These are phyloP conservation scores for Valencia hispanica DNA, from an alignment of 2,797 vertebrate species.

Conservation along the genomic window DNA sequence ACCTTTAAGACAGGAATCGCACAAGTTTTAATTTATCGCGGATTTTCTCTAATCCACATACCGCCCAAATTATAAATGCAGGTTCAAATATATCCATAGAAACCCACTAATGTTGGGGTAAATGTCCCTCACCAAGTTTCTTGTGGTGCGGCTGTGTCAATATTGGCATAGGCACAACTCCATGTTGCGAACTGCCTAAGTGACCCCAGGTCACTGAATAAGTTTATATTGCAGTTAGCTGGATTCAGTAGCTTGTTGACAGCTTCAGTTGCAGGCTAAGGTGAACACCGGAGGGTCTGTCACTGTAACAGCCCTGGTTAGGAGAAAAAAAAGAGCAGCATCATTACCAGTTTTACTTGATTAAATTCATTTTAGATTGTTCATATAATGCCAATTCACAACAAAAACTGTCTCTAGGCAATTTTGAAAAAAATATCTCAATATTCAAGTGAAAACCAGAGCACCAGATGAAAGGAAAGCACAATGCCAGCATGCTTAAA, in stretches of 20 bases:
- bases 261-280: neutral
- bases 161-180: neutral
- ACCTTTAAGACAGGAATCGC: neutral
- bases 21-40: neutral
- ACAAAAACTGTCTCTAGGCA: neutral
- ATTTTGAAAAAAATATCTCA: too few relatives aligned
- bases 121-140: neutral
- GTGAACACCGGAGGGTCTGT: neutral
- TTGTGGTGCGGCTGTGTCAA: neutral
- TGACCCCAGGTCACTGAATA: constrained; percentile 1
- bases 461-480: neutral
- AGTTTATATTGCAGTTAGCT: neutral
- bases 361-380: neutral
- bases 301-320: neutral
- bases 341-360: neutral
- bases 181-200: neutral
- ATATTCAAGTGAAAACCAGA: too few relatives aligned
- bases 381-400: neutral
- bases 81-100: neutral
- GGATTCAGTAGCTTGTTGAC: constrained; percentile 2
- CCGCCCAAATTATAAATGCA: neutral
- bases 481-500: neutral
- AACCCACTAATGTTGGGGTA: neutral
- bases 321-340: neutral
- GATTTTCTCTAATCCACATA: neutral